Percentiles rank a stretch among this genome's conserved stretches.
Conservation (phyloP, 2,113 vertebrate genomes). For the Harpagus bidentatus region DNA sequence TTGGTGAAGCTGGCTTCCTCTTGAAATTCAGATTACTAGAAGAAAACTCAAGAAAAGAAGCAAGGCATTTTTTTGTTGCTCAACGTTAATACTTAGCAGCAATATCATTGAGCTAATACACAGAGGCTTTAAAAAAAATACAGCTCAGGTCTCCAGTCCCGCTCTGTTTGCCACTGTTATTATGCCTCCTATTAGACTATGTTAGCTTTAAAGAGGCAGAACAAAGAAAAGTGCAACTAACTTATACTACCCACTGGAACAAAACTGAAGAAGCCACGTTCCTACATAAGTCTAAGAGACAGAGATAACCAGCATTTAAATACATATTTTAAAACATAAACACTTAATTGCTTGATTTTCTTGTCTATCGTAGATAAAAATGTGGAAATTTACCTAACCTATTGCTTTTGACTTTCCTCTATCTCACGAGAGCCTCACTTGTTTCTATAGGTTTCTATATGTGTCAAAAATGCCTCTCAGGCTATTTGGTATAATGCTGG, state of each 20-base stretch:
- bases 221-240: neutral
- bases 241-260: neutral
- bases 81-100: neutral
- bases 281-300: neutral
- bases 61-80: neutral
- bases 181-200: neutral
- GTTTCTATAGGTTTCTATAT: neutral
- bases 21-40: neutral
- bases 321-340: neutral
- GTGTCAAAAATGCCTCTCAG: neutral
- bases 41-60: neutral
- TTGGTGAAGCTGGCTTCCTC: neutral
- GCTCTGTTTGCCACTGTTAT: neutral
- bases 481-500: neutral
- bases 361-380: neutral
- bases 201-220: neutral
- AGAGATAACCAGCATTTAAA: neutral
- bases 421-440: neutral
- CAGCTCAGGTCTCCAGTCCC: neutral
- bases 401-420: neutral
- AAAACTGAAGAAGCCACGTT: neutral
- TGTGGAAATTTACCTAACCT: neutral
- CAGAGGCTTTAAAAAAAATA: neutral
- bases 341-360: neutral
- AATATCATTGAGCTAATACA: neutral